phyloP scores from a whole-genome alignment of 2,888 invertebrate genomes.

The Drosophila niveifrons region DNA sequence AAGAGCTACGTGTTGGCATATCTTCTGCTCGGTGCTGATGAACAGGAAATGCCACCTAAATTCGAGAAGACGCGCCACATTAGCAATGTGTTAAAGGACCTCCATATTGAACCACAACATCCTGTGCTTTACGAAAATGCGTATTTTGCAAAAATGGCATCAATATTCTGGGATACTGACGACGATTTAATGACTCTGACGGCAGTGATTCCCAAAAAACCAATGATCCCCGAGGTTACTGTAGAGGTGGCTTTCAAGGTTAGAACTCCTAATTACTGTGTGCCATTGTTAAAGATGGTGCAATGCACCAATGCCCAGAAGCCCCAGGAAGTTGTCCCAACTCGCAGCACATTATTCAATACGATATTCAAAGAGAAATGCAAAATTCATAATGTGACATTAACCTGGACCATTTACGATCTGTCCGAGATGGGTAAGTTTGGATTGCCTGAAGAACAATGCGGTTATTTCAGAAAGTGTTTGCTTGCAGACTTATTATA shows the following conservation, averaged over 20 bases:
- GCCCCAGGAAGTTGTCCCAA: conserved; percentile 1
- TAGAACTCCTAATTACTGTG: background rate
- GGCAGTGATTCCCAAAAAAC: background rate
- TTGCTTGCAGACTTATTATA: background rate
- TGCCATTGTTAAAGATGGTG: conserved; percentile 11
- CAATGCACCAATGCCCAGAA: conserved; percentile 1
- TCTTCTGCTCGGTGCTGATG: background rate
- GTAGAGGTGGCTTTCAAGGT: background rate
- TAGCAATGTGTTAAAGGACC: background rate
- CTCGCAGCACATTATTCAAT: background rate
- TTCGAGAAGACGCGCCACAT: background rate
- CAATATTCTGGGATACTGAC: conserved; percentile 33
- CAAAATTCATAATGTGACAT: fast-evolving
- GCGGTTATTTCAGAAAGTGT: background rate
- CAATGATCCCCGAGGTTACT: background rate
- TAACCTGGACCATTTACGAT: conserved; percentile 36
- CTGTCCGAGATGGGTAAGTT: conserved; percentile 28
- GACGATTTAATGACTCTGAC: background rate
- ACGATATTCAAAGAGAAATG: background rate
- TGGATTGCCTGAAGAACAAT: background rate
- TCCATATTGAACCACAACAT: background rate
- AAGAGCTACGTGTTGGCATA: conserved; percentile 28
- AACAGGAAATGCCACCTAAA: background rate
- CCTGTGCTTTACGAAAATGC: conserved; percentile 8
- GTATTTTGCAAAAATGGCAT: conserved; percentile 6